A percentile compares a stretch with the other conserved stretches of the same genome.
Conservation (phyloP, 2,888 invertebrate genomes). For the Mesoligia furuncula region DNA sequence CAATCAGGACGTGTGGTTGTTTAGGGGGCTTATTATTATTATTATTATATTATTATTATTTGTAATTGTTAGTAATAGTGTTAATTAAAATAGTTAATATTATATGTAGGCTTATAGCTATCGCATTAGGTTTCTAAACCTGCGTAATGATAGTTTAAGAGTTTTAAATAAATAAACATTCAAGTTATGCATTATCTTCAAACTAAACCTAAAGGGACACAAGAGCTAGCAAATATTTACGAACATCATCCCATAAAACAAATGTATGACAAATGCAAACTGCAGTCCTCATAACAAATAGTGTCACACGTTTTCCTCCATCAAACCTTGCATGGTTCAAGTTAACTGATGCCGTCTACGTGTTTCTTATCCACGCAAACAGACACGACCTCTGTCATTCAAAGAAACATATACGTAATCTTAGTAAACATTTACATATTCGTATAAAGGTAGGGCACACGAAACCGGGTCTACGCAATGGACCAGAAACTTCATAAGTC, state of each 20-base stretch:
- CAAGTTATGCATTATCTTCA: slow-evolving; percentile 14
- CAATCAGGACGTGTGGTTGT: no score
- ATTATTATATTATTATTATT: no score
- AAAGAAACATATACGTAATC: slow-evolving; percentile 50
- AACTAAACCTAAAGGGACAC: slow-evolving; percentile 16
- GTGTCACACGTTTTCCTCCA: slow-evolving; percentile 42
- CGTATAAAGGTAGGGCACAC: slow-evolving; percentile 21
- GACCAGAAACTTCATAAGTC: slow-evolving; percentile 9
- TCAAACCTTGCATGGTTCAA: slow-evolving; percentile 39
- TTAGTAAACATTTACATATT: slow-evolving; percentile 33
- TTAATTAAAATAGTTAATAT: no score
- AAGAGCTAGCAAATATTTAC: slow-evolving; percentile 28
- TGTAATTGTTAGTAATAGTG: no score
- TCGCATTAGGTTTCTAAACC: no score
- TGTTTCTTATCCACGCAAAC: slow-evolving; percentile 28
- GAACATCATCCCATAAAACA: slow-evolving; percentile 39
- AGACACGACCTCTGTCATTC: slow-evolving; percentile 51
- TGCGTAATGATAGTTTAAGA: no score
- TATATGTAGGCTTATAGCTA: no score
- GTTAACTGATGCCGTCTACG: slow-evolving; percentile 41
- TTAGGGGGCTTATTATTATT: no score
- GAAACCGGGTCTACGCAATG: not conserved
- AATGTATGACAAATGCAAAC: slow-evolving; percentile 38
- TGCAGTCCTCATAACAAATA: slow-evolving; percentile 34
- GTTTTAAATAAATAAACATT: no score